Evolutionary conservation across 2,888 invertebrate genomes (phyloP).

Genomic region (Chrysolina americana): DNA sequence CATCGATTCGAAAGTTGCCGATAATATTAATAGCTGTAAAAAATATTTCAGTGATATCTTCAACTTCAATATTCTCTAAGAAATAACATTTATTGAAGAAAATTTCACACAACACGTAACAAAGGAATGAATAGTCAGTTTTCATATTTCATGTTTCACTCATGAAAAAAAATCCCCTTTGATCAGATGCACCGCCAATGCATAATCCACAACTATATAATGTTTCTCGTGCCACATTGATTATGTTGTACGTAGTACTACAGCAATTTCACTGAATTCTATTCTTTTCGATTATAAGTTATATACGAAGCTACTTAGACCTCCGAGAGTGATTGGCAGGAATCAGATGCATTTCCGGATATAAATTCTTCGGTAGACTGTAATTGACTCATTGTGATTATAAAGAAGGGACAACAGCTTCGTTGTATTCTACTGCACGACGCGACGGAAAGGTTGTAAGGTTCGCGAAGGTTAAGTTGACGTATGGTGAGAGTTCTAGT

Average conservation of each 20-base stretch:
- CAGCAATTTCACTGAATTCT: slow-evolving; percentile 26
- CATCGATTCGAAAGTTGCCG: no score
- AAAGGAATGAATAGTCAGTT: no score
- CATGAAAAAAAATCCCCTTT: no score
- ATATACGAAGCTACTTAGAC: background rate
- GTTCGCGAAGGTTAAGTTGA: slow-evolving; percentile 1
- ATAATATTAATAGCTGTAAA: no score
- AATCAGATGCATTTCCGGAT: slow-evolving; percentile 17
- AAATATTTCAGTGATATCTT: no score
- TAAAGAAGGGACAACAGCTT: background rate
- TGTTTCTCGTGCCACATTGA: slow-evolving; percentile 8
- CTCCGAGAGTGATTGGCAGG: background rate
- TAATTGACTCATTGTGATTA: slow-evolving; percentile 16
- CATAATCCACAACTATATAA: background rate
- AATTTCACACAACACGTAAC: no score
- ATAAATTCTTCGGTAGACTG: slow-evolving; percentile 21
- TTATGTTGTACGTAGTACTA: background rate
- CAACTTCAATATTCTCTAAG: no score
- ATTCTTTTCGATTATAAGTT: background rate
- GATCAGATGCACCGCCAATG: background rate
- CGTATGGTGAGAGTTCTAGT: background rate
- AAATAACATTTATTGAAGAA: no score
- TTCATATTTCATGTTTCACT: no score
- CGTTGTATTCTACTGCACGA: no score
- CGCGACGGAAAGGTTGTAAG: background rate